These are phyloP conservation scores for Cancer borealis DNA, from an alignment of 2,888 invertebrate genomes.

Conservation along the genomic window DNA sequence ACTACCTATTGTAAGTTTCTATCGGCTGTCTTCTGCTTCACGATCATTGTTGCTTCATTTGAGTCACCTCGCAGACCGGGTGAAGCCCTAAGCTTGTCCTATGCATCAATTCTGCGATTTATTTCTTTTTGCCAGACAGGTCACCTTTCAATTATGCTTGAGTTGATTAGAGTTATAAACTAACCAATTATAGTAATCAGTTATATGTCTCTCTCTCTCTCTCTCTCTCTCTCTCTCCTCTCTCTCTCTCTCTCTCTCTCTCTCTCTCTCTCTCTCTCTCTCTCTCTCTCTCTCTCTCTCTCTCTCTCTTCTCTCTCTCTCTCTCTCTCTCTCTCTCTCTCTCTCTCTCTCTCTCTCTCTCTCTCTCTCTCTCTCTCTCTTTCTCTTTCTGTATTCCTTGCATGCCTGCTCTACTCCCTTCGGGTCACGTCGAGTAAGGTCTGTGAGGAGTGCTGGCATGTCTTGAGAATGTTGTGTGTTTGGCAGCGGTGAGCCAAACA, in stretches of 20 bases:
- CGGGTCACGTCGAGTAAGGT: neutral
- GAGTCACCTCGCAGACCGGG: neutral
- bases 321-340: too few relatives aligned
- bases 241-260: neutral
- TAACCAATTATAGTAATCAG: neutral
- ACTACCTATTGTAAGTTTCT: constrained; percentile 83
- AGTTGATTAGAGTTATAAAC: neutral
- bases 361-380: too few relatives aligned
- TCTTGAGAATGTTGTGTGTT: neutral
- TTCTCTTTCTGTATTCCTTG: neutral
- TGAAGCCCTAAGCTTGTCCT: neutral
- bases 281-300: constrained; percentile 39
- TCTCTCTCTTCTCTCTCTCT: too few relatives aligned
- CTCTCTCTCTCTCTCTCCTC: neutral
- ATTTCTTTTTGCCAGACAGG: neutral
- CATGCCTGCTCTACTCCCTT: neutral
- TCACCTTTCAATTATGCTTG: neutral
- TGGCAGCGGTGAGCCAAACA: neutral
- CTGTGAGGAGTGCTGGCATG: neutral
- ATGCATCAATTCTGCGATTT: neutral
- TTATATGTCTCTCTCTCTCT: neutral
- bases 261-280: constrained; percentile 45
- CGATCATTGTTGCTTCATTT: neutral
- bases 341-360: too few relatives aligned
- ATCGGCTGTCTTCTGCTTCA: neutral